Percentiles rank a stretch among this genome's conserved stretches.
Conservation (phyloP, 2,113 vertebrate species). For the Chroicocephalus ridibundus region DNA sequence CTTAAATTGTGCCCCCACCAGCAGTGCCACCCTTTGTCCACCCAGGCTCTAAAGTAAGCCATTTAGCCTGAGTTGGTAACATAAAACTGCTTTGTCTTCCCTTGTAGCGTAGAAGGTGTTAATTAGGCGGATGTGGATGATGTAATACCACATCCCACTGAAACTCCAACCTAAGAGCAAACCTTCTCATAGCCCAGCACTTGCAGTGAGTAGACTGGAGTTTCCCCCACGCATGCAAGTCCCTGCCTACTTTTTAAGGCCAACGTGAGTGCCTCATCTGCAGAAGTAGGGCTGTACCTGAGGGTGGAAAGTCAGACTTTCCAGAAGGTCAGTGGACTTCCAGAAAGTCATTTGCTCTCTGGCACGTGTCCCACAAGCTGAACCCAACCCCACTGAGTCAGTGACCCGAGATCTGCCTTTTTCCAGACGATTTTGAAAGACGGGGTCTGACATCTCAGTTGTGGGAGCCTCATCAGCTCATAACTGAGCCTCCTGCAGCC, state of each 20-base stretch:
- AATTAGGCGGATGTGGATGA: not conserved
- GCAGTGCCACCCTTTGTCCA: not conserved
- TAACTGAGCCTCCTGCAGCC: not conserved
- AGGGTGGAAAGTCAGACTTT: not conserved
- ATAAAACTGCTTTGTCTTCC: not conserved
- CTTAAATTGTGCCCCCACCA: not conserved
- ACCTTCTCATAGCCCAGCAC: not conserved
- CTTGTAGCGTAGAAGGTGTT: not conserved
- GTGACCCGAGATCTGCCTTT: not conserved
- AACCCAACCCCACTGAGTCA: not conserved
- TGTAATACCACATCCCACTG: not conserved
- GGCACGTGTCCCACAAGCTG: not conserved
- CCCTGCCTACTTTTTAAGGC: not conserved
- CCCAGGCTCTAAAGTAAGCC: not conserved
- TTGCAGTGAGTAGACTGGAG: not conserved
- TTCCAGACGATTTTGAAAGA: not conserved
- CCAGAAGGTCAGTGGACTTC: not conserved
- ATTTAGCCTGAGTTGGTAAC: not conserved
- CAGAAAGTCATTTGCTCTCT: not conserved
- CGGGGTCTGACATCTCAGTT: not conserved
- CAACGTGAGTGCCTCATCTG: accelerated
- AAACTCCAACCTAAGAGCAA: not conserved
- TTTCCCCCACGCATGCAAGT: not conserved
- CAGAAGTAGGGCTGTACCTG: not conserved
- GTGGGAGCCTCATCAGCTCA: not conserved